Evolutionary conservation across 2,888 invertebrate species (phyloP), one percentile per base, ranked within the genome.

Genomic region (Agrochola macilenta): DNA sequence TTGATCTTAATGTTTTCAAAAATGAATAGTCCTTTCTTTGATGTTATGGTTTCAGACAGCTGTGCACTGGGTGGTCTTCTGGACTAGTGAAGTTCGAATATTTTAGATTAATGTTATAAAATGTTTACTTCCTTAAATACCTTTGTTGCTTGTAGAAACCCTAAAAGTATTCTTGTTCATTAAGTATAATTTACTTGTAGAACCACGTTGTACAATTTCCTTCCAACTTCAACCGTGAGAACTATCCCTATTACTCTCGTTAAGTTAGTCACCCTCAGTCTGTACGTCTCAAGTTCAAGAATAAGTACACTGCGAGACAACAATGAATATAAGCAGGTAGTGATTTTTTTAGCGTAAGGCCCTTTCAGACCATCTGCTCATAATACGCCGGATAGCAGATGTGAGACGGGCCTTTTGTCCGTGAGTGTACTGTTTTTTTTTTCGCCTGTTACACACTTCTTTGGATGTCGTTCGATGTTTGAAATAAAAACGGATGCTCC

Each of bases 301-400:
- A 92, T 90, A 91, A 92, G 93, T 93, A 91, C 90, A 88, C 75
- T 75, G 66, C 78, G 80, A 87, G 82, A 84, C 89, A 88, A 87
- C 89, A 87, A 91, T 91, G 89, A 92, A 90, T 89, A 88, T 82
- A 89, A 84, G 92, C 95, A 95, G 95, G 95, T 95, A 95, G 93
- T 90, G 91, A 92, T 95, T 95, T 95, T 94, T 94, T 95, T 81
- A 78, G 72, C 91, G 84, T 86, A 82, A 88, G 88, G 85, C 84
- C 89, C 91, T 89, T 89, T 87, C 83, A 90, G 89, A 90, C 91
- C 95, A 95, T 94, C 95, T 95, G 95, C 92, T 89, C 91, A 91
- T 91, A 90, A 89, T 90, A 83, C 88, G 76, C 92, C 92, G 94
- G 93, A 93, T 91, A 92, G 95, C 95, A 95, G 95, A 95, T 95